phyloP scores from a whole-genome alignment of 2,888 invertebrate species.

The Dicyrtoma fusca region DNA sequence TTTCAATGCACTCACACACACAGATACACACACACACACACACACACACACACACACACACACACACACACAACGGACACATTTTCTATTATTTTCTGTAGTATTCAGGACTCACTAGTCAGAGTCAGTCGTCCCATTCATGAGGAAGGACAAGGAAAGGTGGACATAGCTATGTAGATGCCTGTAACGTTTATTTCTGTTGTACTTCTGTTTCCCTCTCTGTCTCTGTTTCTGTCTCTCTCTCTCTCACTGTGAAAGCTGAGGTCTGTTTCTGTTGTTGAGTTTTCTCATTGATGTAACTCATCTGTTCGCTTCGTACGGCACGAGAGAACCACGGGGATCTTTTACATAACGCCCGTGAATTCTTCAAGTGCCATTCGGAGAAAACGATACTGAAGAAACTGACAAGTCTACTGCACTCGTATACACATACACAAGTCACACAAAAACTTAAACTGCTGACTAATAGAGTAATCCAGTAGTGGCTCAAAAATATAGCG shows the following conservation, averaged over 20 bases:
- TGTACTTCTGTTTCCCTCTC: not conserved
- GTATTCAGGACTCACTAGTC: too few relatives aligned
- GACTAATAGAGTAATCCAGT: not conserved
- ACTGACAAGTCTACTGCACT: not conserved
- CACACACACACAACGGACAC: too few relatives aligned
- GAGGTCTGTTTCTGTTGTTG: not conserved
- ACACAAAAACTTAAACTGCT: not conserved
- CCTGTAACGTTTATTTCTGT: not conserved
- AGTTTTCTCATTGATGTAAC: slow-evolving; percentile 3
- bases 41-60: too few relatives aligned
- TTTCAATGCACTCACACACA: too few relatives aligned
- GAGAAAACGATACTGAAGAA: slow-evolving; percentile 49
- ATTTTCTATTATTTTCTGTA: too few relatives aligned
- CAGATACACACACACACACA: too few relatives aligned
- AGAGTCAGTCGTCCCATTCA: too few relatives aligned
- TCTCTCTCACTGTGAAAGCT: not conserved
- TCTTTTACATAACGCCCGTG: slow-evolving; percentile 57
- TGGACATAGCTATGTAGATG: too few relatives aligned
- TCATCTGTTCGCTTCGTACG: slow-evolving; percentile 57
- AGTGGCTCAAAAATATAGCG: not conserved
- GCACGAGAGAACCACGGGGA: slow-evolving; percentile 60
- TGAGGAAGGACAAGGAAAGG: too few relatives aligned
- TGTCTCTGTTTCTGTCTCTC: not conserved
- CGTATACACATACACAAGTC: too few relatives aligned
- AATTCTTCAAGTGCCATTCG: slow-evolving; percentile 61